Percentiles rank a stretch among this genome's conserved stretches.
These are phyloP conservation scores for Clavelina lepadiformis DNA, from an alignment of 23 tunicate genomes.

Conservation along the genomic window DNA sequence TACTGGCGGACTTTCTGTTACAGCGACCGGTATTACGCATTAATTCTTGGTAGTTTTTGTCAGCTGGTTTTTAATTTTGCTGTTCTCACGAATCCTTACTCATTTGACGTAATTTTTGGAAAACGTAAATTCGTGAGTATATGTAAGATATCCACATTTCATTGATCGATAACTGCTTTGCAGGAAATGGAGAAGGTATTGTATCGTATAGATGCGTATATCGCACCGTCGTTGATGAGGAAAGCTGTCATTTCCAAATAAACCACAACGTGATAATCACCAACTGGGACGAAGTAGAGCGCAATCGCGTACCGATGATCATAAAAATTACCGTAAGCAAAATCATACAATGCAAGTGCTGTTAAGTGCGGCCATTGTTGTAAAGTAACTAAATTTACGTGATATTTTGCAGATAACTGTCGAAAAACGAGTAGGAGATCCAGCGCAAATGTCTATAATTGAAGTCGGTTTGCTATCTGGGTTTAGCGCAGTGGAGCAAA, in stretches of 20 bases:
- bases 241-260: slow-evolving; percentile 44
- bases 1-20: no score
- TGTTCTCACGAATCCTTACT: no score
- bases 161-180: no score
- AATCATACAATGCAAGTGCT: neutral
- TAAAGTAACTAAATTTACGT: no score
- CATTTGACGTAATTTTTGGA: no score
- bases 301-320: slow-evolving; percentile 7
- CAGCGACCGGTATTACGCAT: no score
- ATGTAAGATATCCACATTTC: neutral
- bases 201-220: slow-evolving; percentile 50
- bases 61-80: no score
- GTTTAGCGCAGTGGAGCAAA: slow-evolving; percentile 21
- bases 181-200: slow-evolving; percentile 41
- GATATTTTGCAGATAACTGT: slow-evolving; percentile 28
- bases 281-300: neutral
- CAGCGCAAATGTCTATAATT: slow-evolving; percentile 46
- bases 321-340: slow-evolving; percentile 2
- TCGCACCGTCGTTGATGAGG: slow-evolving; percentile 52
- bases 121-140: neutral
- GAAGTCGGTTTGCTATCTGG: slow-evolving; percentile 71
- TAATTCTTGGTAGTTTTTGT: no score
- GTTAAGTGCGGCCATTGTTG: neutral
- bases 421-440: slow-evolving; percentile 24
- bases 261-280: slow-evolving; percentile 1